Conservation (phyloP, 2,888 invertebrate species). For the Archips crataeganus region DNA sequence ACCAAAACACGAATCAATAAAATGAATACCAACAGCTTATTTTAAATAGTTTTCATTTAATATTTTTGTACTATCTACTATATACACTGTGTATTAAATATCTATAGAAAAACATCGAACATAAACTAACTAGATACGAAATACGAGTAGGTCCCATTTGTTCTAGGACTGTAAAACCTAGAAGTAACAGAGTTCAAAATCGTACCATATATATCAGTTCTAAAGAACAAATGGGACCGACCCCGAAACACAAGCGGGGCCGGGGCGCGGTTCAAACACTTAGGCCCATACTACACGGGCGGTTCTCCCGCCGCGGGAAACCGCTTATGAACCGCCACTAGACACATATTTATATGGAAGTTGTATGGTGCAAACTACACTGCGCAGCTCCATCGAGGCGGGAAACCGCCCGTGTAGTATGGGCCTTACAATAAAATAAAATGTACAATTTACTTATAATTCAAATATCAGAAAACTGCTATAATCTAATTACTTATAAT, state of each 20-base stretch:
- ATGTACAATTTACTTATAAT: conserved; percentile 27
- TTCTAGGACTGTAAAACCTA: too few relatives aligned
- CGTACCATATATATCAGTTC: too few relatives aligned
- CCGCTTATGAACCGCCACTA: too few relatives aligned
- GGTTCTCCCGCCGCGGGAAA: too few relatives aligned
- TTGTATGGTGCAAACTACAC: too few relatives aligned
- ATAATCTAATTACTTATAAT: conserved; percentile 5
- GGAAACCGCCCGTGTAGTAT: too few relatives aligned
- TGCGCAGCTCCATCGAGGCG: too few relatives aligned
- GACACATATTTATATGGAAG: too few relatives aligned
- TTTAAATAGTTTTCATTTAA: conserved; percentile 77
- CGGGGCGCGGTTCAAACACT: background rate
- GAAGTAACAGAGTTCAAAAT: too few relatives aligned
- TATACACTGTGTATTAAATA: conserved; percentile 82
- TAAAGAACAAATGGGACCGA: too few relatives aligned
- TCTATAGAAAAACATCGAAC: conserved; percentile 66
- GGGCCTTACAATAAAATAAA: conserved; percentile 14
- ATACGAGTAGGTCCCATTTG: conserved; percentile 44
- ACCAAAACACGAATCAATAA: background rate
- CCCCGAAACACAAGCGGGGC: conserved; percentile 59
- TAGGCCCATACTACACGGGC: too few relatives aligned
- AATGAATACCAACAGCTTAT: conserved; percentile 34
- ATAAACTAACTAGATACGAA: conserved; percentile 70
- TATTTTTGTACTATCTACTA: conserved; percentile 85
- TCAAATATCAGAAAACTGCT: background rate